Evolutionary conservation across 2,797 vertebrate genomes (phyloP), one percentile per base, ranked within the genome.

Genomic region (Myotis myotis): DNA sequence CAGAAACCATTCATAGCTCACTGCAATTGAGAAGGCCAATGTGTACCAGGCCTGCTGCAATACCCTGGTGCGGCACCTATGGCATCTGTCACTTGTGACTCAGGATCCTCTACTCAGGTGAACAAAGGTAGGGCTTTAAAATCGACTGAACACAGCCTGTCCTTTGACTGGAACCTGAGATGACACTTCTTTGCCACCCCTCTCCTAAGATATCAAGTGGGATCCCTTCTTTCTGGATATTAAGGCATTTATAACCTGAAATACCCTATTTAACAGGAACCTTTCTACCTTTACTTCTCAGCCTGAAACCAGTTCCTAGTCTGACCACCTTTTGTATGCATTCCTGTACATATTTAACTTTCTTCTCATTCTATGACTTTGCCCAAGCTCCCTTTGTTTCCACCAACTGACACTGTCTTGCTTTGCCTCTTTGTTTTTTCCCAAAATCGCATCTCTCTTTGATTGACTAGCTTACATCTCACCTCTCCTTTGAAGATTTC

Each of bases 401-500:
- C 8, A 30, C 51, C 33, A 74, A 47, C 25, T 62, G 64, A 44
- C 51, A 13, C 23, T 38, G 23, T 57, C 30, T 90, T 60, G 33
- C 13, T 85, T 85, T 86, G 20, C 5, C 23, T 75, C 38, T 68
- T 30, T 38, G 12, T 49, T 91, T 88, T 30, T 16, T 1, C n/a
- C 30, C 15, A 33, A 84, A 71, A 66, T 5, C 3, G 1, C 36
- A 64, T 47, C 5, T 2, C 25, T 84, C 44, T 53, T 89, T 60
- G 36, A 81, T 36, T 66, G 41, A 57, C 12, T 38, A 75, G 23
- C 4, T 85, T 25, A 57, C 17, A 10, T 66, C 22, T 55, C 38
- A n/a, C 16, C 19, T 68, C 55, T 62, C 91, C 60, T 74, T 68
- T 38, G 28, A 55, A 28, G 16, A 78, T 30, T 85, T 90, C 36